A percentile compares a stretch with the other conserved stretches of the same genome.
These are phyloP conservation scores for Poeciliopsis prolifica DNA, from an alignment of 2,113 vertebrate genomes.

Conservation along the genomic window DNA sequence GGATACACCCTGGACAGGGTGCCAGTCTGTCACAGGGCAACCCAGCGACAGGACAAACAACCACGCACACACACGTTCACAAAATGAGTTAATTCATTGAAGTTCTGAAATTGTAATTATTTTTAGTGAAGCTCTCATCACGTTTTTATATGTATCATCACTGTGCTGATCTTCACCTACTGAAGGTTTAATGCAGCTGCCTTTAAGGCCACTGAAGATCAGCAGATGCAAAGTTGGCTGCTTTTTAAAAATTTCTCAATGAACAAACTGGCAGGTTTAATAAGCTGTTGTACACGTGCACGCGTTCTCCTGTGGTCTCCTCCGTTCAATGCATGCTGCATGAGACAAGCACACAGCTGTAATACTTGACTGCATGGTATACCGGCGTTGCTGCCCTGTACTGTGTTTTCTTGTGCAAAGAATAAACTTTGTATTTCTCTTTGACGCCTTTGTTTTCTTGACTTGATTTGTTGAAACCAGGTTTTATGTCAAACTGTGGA, in stretches of 20 bases:
- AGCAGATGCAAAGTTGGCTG: slow-evolving; percentile 6
- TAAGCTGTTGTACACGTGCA: slow-evolving; percentile 58
- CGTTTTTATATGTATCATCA: slow-evolving; percentile 6
- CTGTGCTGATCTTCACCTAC: slow-evolving; percentile 6
- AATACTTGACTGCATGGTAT: slow-evolving; percentile 75
- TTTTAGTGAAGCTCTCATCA: neutral
- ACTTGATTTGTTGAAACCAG: neutral
- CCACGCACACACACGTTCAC: too few relatives aligned
- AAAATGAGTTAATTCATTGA: neutral
- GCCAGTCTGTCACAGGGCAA: too few relatives aligned
- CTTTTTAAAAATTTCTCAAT: slow-evolving; percentile 36
- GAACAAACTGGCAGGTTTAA: slow-evolving; percentile 36
- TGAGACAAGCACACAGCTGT: slow-evolving; percentile 73
- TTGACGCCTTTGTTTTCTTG: slow-evolving; percentile 14
- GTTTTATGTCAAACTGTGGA: neutral
- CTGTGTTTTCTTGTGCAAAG: slow-evolving; percentile 70
- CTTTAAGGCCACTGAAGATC: neutral
- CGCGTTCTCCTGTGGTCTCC: slow-evolving; percentile 63
- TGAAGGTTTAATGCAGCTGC: neutral
- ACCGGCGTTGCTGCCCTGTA: slow-evolving; percentile 61
- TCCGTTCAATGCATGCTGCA: slow-evolving; percentile 79
- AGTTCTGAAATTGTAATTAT: neutral
- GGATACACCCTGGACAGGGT: too few relatives aligned
- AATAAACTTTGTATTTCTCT: slow-evolving; percentile 75
- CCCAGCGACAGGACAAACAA: too few relatives aligned